Base-by-base conservation (phyloP, 2,888 invertebrate genomes). In the Phalera bucephala region DNA sequence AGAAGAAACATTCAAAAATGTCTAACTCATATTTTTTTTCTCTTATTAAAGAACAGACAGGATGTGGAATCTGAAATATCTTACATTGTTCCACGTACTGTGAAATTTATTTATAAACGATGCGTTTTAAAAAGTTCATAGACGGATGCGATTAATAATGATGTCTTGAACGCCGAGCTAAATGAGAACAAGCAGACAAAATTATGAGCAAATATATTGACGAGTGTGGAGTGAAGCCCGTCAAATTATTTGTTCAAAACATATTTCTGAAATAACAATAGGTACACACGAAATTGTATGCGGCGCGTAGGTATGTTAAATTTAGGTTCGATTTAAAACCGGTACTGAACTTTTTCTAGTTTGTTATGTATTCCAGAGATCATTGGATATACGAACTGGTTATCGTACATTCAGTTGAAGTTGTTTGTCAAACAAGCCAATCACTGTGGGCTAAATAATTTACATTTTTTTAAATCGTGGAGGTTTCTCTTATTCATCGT, bases 171-270 rank as follows among this genome's bases (percentile, higher is more conserved):
- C 37, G 39, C 33, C 23, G 36, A 38, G 28, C 23, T 42, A 34
- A 47, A 47, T 39, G 40, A 45, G 28, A 39, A 32, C 49, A 48
- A 54, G 42, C 57, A 45, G 46, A 51, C 35, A 33, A 52, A 40
- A 47, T 36, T 43, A 56, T 40, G 21, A 28, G 26, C 39, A 44
- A 52, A 48, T 46, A 60, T 25, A 42, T 30, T 27, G 19, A 28
- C 21, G 39, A 22, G 40, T 26, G 52, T 28, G 13, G 38, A 54
- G 29, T 37, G 53, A 53, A 39, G 37, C 48, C n/a, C 33, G 47
- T 52, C 58, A 45, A 52, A 47, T 58, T 52, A 58, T 52, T 50
- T 36, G 30, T 34, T 37, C 41, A 56, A 45, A 49, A 44, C 36
- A 35, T 51, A 36, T 51, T 51, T 31, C 29, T 51, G 33, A 39